Base-by-base conservation (phyloP, 23 tunicate genomes). In the Ascidia mentula region DNA sequence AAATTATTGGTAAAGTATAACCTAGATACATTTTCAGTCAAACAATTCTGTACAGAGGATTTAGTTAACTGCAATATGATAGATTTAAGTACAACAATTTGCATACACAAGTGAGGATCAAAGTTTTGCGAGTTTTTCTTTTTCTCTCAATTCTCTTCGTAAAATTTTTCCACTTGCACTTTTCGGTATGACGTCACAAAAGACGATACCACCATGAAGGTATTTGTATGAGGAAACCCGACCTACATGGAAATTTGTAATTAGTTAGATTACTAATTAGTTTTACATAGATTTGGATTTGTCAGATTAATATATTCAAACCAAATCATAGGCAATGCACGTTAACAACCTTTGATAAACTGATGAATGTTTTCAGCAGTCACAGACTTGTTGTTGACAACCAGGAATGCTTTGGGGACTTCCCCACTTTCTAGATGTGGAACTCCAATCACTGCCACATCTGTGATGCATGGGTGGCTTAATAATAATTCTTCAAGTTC, bases 391-490 rank as follows among this genome's bases (percentile, higher is more conserved):
- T 87, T 80, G 13, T 74, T 72, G 73, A 53, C 61, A 18, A 95
- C 95, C 13, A 95, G 81, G 60, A 86, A 95, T 45, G 99, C 99
- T 70, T 78, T 74, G 0, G 99, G 95, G 22, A 94, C 86, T 79
- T 95, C 96, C n/a, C 99, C 99, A 37, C 86, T 80, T 31, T 85
- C 77, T 31, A 15, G 24, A 81, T 89, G 92, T 0, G 91, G 82
- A 59, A 95, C 81, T 35, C 98, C 98, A 42, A 88, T 85, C 40
- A 95, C 91, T 5, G 98, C 95, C 2, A 76, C 95, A 36, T 95
- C 98, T 33, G 82, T 36, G 17, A 95, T 59, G 28, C 80, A 34
- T 2, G 92, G 89, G 39, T 93, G 98, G 40, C 79, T 69, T 15
- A 84, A 74, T 40, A 93, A 42, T 20, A 84, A 24, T 38, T 79